Evolutionary conservation across 2,113 vertebrate genomes (phyloP), one percentile per base, ranked within the genome.

Genomic region (Peromyscus californicus): DNA sequence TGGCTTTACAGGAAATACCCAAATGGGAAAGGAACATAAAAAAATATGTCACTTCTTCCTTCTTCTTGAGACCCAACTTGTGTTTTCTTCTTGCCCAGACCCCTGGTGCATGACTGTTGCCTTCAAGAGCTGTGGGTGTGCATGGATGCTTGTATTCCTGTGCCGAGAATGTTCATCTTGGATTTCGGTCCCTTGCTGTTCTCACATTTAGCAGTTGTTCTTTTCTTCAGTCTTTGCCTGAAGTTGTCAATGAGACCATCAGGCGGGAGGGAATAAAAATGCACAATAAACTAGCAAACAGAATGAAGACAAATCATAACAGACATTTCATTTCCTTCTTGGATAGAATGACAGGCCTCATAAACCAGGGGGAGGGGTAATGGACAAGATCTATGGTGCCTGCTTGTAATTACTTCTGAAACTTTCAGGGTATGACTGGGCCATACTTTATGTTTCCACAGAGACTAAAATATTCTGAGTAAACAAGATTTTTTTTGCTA

Each of bases 371-470:
- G 88, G 19, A 31, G 82, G n/a, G 26, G 22, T 57, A 85, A 95
- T 90, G 74, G 90, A 63, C 82, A 92, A 90, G 79, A 96, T 95
- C 91, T 94, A 36, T 93, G 57, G 80, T 90, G 21, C 90, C 93
- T 95, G 24, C 88, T 59, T 96, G 69, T 94, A 96, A 97, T 97
- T 89, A 94, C 65, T 97, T 61, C 70, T 45, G 54, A 96, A 97
- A 89, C 16, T 90, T 31, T 96, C 61, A 78, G 45, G 61, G 39
- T 91, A 48, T 91, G 69, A 87, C 36, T 85, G 65, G 29, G 8
- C 59, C 70, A 36, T 95, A 89, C 94, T 97, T 98, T 95, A 97
- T 96, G 82, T 96, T 97, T 97, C 36, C 39, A 74, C 78, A 89
- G 48, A 86, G 90, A 94, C 65, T 48, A 95, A 69, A 98, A 59